Conservation (phyloP, 2,113 vertebrate species). For the Muntiacus muntjak region DNA sequence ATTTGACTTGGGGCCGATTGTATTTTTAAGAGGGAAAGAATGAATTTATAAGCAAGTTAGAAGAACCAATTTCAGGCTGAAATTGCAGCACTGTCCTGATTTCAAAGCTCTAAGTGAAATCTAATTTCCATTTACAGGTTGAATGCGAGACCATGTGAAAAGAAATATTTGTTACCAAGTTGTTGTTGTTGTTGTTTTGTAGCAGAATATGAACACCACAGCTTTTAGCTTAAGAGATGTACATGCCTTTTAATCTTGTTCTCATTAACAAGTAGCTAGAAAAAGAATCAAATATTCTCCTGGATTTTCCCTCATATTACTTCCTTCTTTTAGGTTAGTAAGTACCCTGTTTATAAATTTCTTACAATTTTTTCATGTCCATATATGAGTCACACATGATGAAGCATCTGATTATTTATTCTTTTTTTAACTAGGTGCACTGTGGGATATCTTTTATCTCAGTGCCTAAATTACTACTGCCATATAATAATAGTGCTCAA, state of each 20-base stretch:
- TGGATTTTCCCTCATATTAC: background rate
- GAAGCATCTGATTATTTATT: constrained; percentile 1
- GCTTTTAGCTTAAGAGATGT: background rate
- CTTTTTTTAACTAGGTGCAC: constrained; percentile 7
- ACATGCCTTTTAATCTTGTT: background rate
- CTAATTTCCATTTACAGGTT: background rate
- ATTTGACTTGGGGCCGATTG: background rate
- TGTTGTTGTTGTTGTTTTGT: background rate
- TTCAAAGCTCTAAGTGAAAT: constrained; percentile 32
- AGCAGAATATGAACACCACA: background rate
- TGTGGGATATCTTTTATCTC: constrained; percentile 12
- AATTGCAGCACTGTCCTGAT: background rate
- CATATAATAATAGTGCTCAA: constrained; percentile 23
- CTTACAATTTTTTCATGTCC: background rate
- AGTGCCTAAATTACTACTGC: constrained; percentile 39
- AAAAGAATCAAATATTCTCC: background rate
- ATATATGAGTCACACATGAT: constrained; percentile 19
- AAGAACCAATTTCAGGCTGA: background rate
- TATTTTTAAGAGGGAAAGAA: background rate
- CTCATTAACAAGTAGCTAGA: background rate
- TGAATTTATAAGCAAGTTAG: background rate
- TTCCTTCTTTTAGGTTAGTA: background rate
- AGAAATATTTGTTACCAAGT: background rate
- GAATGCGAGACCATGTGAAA: background rate
- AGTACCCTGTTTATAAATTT: background rate